These are phyloP conservation scores for Girardinichthys multiradiatus DNA, from an alignment of 2,113 vertebrate species.

Conservation along the genomic window DNA sequence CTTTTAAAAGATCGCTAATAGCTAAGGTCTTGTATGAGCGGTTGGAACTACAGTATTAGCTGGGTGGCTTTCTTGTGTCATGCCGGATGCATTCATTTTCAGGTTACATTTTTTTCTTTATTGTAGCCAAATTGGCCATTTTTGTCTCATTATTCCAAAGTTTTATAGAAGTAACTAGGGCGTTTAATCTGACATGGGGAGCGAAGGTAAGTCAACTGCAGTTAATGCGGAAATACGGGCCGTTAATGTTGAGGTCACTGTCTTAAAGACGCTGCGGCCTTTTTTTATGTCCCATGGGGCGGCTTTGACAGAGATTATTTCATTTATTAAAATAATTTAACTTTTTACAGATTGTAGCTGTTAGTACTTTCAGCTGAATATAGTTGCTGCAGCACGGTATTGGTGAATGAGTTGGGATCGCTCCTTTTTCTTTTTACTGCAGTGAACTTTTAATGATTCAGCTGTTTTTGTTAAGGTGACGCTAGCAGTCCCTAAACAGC, in stretches of 20 bases:
- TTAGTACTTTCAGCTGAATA: not conserved
- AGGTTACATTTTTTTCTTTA: not conserved
- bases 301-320: not conserved
- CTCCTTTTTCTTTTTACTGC: constrained; percentile 50
- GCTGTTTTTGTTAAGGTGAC: constrained; percentile 70
- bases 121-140: not conserved
- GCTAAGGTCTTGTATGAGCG: constrained; percentile 8
- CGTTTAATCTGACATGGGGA: not conserved
- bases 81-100: constrained; percentile 54
- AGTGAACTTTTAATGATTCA: constrained; percentile 82
- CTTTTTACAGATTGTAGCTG: not conserved
- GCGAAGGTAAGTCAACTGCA: constrained; percentile 16
- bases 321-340: not conserved
- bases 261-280: constrained; percentile 44
- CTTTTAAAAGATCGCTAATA: not conserved
- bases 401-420: constrained; percentile 13
- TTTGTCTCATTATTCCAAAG: not conserved
- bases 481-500: constrained; percentile 38
- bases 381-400: not conserved
- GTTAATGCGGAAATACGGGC: constrained; percentile 64
- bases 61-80: constrained; percentile 65
- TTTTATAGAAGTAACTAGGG: not conserved
- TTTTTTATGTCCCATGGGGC: constrained; percentile 12
- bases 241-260: not conserved
- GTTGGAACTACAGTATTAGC: constrained; percentile 18